Conservation (phyloP, 2,888 invertebrate species). For the Strigamia transsilvanica region DNA sequence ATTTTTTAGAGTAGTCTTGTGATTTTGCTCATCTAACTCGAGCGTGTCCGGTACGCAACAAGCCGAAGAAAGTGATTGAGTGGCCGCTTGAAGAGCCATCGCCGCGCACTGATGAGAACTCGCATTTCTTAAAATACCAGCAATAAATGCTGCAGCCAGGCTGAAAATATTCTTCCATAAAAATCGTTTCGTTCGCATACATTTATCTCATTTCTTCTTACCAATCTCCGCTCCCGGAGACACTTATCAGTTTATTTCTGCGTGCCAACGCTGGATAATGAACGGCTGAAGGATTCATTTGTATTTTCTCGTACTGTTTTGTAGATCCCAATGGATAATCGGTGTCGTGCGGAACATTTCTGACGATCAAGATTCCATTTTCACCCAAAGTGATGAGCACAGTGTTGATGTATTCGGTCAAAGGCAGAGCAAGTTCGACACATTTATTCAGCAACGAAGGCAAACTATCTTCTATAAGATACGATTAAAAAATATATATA, state of each 20-base stretch:
- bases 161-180: conserved; percentile 32
- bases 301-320: neutral
- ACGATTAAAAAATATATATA: neutral
- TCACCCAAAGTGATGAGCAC: conserved; percentile 53
- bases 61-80: conserved; percentile 50
- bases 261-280: conserved; percentile 60
- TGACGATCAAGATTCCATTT: conserved; percentile 54
- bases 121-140: conserved; percentile 48
- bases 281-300: conserved; percentile 56
- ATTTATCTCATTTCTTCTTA: conserved; percentile 57
- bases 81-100: conserved; percentile 50
- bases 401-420: conserved; percentile 51
- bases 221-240: conserved; percentile 86
- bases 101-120: conserved; percentile 53
- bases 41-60: neutral
- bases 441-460: conserved; percentile 7
- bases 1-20: neutral
- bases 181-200: neutral
- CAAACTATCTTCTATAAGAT: neutral
- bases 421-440: neutral
- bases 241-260: conserved; percentile 70
- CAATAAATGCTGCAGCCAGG: conserved; percentile 54
- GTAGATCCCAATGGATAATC: conserved; percentile 49
- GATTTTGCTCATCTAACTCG: neutral
- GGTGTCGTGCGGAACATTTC: conserved; percentile 50